Percentiles rank a stretch among this genome's conserved stretches.
Conservation (phyloP, 2,113 vertebrate species). For the cat (Felis catus) region DNA sequence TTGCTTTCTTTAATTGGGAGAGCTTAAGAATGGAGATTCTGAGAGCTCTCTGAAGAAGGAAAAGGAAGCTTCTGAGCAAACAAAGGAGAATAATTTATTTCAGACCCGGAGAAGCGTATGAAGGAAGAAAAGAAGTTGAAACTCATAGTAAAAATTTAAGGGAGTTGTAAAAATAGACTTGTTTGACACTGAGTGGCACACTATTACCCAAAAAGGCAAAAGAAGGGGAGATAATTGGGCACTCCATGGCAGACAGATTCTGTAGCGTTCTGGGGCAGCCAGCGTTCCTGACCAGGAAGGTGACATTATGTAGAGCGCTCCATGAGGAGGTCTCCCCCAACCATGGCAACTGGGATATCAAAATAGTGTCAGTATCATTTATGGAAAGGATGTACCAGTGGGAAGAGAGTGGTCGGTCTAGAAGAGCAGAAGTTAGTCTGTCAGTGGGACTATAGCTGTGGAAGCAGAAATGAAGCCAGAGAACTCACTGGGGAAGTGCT, state of each 20-base stretch:
- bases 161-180: not conserved
- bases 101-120: not conserved
- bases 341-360: not conserved
- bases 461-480: not conserved
- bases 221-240: not conserved
- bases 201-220: not conserved
- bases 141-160: conserved; percentile 12
- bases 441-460: not conserved
- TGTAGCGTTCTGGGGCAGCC: not conserved
- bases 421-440: not conserved
- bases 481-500: not conserved
- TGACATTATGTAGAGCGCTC: not conserved
- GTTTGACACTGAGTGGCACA: not conserved
- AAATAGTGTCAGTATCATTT: not conserved
- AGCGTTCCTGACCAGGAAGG: not conserved
- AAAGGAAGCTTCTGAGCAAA: not conserved
- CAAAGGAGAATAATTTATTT: conserved; percentile 22
- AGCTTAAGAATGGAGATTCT: not conserved
- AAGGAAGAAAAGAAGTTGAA: not conserved
- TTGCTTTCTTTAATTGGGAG: not conserved
- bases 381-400: not conserved
- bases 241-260: not conserved
- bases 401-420: not conserved
- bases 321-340: not conserved
- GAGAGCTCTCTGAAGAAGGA: not conserved